Evolutionary conservation across 2,888 invertebrate species (phyloP).

Genomic region (Cataglyphis albicans): DNA sequence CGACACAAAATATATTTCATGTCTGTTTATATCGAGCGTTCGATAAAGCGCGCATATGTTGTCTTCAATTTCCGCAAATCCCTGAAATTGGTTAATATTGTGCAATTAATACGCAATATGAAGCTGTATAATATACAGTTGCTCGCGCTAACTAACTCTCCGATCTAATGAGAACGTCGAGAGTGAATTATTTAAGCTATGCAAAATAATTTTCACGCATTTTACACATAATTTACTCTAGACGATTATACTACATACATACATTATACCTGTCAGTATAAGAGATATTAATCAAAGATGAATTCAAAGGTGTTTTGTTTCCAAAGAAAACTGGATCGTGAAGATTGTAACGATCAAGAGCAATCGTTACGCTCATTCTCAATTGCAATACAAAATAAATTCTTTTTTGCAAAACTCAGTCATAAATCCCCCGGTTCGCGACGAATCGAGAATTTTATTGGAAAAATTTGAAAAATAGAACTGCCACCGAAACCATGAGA

Average conservation of each 20-base stretch:
- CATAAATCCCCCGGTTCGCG: neutral
- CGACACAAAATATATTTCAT: conserved; percentile 27
- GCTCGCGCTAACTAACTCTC: conserved; percentile 14
- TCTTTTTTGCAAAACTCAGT: neutral
- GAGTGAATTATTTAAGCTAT: neutral
- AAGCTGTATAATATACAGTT: neutral
- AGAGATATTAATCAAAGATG: neutral
- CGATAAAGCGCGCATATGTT: conserved; percentile 43
- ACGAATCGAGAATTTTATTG: conserved; percentile 17
- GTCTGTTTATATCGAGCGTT: conserved; percentile 34
- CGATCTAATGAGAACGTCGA: neutral
- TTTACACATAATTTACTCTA: conserved; percentile 26
- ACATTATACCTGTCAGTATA: neutral
- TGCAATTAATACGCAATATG: conserved; percentile 33
- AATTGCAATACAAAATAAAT: neutral
- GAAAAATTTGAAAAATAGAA: neutral
- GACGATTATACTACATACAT: neutral
- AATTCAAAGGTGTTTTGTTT: neutral
- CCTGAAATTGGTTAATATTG: conserved; percentile 34
- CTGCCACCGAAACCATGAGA: neutral
- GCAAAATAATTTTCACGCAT: conserved; percentile 15
- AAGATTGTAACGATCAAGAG: neutral
- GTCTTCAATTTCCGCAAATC: conserved; percentile 40
- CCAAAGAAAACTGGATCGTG: neutral
- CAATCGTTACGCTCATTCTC: conserved; percentile 8